Evolutionary conservation across 1,140 invertebrate genomes (phyloP).

Genomic region (Hetaerina americana): DNA sequence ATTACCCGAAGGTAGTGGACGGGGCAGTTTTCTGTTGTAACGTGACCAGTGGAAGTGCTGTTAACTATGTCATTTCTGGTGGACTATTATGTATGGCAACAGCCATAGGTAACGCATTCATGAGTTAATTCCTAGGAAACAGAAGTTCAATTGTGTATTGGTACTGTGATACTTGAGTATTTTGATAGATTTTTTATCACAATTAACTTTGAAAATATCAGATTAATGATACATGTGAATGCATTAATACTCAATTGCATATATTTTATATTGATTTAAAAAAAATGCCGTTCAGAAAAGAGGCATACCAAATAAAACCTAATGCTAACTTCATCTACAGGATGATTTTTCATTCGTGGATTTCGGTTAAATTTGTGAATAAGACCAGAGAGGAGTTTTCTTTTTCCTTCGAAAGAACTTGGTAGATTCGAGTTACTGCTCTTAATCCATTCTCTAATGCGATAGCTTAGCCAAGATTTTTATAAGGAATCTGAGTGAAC

Average conservation of each 20-base stretch:
- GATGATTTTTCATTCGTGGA: too few species aligned
- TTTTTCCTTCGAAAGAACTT: too few species aligned
- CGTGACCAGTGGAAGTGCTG: not conserved
- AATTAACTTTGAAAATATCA: not conserved
- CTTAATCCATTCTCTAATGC: too few species aligned
- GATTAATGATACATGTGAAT: not conserved
- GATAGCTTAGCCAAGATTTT: too few species aligned
- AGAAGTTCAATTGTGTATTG: not conserved
- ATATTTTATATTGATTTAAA: not conserved
- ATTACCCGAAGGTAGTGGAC: conserved; percentile 49
- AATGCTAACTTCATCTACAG: too few species aligned
- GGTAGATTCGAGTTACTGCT: too few species aligned
- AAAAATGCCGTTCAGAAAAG: not conserved
- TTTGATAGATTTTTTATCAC: not conserved
- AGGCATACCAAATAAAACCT: too few species aligned
- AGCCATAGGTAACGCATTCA: not conserved
- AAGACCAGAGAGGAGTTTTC: too few species aligned
- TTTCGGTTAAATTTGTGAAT: too few species aligned
- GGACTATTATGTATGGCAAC: not conserved
- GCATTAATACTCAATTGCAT: not conserved
- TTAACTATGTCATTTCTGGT: not conserved
- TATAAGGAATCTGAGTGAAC: too few species aligned
- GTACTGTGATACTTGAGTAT: not conserved
- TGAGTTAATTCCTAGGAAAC: not conserved
- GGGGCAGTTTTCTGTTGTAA: conserved; percentile 9